Evolutionary conservation across 2,113 vertebrate species (phyloP), one percentile per base, ranked within the genome.

Genomic region (Corythornis vintsioides): DNA sequence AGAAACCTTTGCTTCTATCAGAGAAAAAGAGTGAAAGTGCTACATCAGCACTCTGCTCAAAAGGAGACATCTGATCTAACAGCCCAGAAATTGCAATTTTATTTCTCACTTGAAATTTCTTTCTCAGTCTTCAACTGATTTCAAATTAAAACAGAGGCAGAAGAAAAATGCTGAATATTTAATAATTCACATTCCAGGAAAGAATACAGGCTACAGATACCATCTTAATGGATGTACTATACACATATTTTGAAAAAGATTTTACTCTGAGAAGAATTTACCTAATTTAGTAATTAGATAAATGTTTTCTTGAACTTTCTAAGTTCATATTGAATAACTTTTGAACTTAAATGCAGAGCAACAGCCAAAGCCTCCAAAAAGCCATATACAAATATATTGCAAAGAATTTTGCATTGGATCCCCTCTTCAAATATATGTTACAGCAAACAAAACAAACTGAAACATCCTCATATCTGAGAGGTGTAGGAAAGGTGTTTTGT

Each of bases 161-260:
- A 70, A 38, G 6, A n/a, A 17, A 64, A 59, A 69, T 78, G 26
- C 10, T 65, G 31, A 78, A 20, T 43, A 40, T 74, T 59, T 64
- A 50, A 15, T 55, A 45, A 74, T 60, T 59, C 38, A 47, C 19
- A n/a, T 55, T 73, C 17, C 19, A 78, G 60, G 25, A 63, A 77
- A 86, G 33, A 86, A 64, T 35, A 40, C 7, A 55, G 29, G 14
- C 20, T 83, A 48, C 10, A 69, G 64, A 47, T 33, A 56, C 14
- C 25, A 56, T 25, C 31, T 12, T n/a, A 24, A 42, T 0, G 0
- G n/a, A 55, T 7, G 38, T 0, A 0, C 10, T 48, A 64, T 19
- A 20, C 12, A 48, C 13, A 42, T 9, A 65, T 35, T 78, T 47
- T 26, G 22, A 64, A 69, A 74, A 59, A 24, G 1, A 59, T 63